Evolutionary conservation across 1,140 invertebrate genomes (phyloP), one percentile per base, ranked within the genome.

Genomic region (Lanistes nyassanus): DNA sequence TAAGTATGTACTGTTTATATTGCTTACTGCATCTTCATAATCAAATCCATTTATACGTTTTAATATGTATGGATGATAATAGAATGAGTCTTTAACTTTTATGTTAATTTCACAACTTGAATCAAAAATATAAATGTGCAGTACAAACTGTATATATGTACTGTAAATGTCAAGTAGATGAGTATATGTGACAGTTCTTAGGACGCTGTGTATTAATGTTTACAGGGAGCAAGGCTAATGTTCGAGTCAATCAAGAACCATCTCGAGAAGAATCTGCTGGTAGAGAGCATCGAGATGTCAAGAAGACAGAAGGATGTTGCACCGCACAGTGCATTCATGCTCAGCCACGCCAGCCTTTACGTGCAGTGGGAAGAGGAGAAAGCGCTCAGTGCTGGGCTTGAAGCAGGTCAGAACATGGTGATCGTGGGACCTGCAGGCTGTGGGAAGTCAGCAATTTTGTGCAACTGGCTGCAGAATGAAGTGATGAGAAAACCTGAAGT

Each of bases 141-240:
- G n/a, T n/a, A n/a, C n/a, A n/a, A n/a, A n/a, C n/a, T n/a, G n/a
- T n/a, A n/a, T n/a, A n/a, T n/a, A n/a, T n/a, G n/a, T n/a, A n/a
- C n/a, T n/a, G n/a, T n/a, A n/a, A n/a, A n/a, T n/a, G n/a, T n/a
- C n/a, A n/a, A n/a, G n/a, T n/a, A n/a, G n/a, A n/a, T n/a, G n/a
- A n/a, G n/a, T n/a, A n/a, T n/a, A n/a, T n/a, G n/a, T n/a, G n/a
- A n/a, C n/a, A n/a, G n/a, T n/a, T n/a, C n/a, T n/a, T n/a, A n/a
- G n/a, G n/a, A n/a, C n/a, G n/a, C n/a, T n/a, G n/a, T n/a, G n/a
- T n/a, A n/a, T 76, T 19, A 58, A 37, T 47, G 71, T 80, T 79
- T 80, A n/a, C 56, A 87, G 85, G 85, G 85, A 42, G 84, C 84
- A 13, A 81, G 82, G 71, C 76, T 83, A 19, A 86, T 87, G 79